Base-by-base conservation (phyloP, 92 coral and sea anemone genomes). In the Porites rus region DNA sequence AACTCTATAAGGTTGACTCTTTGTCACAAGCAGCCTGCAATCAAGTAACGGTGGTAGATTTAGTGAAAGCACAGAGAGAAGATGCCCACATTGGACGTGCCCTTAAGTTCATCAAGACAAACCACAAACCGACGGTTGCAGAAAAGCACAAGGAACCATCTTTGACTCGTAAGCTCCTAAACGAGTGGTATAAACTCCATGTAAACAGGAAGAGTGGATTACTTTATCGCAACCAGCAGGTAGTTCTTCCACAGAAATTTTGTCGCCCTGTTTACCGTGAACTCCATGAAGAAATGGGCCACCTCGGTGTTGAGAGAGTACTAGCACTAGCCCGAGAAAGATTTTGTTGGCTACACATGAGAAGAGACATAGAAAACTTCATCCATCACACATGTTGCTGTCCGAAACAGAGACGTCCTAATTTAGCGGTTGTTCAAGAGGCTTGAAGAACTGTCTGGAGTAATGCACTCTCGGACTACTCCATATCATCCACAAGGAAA, bases 201-300 rank as follows among this genome's bases (percentile, higher is more conserved):
- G 65, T 92, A 58, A 75, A 88, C 81, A 86, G 38, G 38, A 67
- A 67, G 72, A 67, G 50, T 20, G 72, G 43, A 67, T 67, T 67
- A 22, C 72, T 67, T 38, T 82, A 77, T 77, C 81, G 71, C 7
- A 77, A 77, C 56, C 81, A 77, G 81, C 83, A 89, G 58, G 82
- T 89, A 6, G 87, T 89, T 51, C 92, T 85, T 12, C 89, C 92
- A 16, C 84, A 38, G 59, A 79, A 52, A 21, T 53, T 69, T 69
- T 43, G 78, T 5, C 59, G 80, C 14, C 65, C 87, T 16, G 89
- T 88, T 18, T 76, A 82, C 43, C 74, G 86, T 50, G 84, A 88
- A 66, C 92, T 88, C 28, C 92, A 88, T 56, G 79, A 79, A 28
- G 92, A 89, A 68, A 89, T 89, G 90, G 93, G 90, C 21, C 93